These are phyloP conservation scores for Habroteleia sp. DNA, from an alignment of 2,888 invertebrate genomes.

Conservation along the genomic window DNA sequence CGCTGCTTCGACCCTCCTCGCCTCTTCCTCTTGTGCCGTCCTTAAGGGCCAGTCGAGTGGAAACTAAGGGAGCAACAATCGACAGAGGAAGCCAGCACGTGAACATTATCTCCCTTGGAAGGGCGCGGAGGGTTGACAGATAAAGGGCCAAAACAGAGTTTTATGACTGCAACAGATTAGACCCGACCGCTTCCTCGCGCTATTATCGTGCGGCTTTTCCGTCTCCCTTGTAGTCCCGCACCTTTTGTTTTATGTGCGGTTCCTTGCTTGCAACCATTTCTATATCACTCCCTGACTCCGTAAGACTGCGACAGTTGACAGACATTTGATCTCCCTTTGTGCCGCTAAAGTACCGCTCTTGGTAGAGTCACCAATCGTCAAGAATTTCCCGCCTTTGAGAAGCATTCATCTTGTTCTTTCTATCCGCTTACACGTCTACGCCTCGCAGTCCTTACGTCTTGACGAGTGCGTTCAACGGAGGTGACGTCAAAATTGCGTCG, in stretches of 20 bases:
- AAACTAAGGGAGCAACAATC: constrained; percentile 62
- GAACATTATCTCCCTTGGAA: constrained; percentile 48
- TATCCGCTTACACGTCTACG: constrained; percentile 3
- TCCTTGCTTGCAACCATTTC: constrained; percentile 41
- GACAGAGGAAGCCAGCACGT: constrained; percentile 60
- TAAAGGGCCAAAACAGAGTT: constrained; percentile 76
- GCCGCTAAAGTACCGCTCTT: constrained; percentile 64
- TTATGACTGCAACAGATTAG: constrained; percentile 80
- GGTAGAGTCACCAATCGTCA: constrained; percentile 61
- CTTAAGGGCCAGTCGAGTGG: constrained; percentile 67
- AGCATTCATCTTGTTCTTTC: constrained; percentile 14
- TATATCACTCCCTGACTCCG: constrained; percentile 52
- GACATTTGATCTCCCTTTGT: constrained; percentile 78
- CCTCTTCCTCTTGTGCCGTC: constrained; percentile 68
- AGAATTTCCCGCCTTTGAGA: constrained; percentile 29
- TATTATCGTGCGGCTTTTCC: constrained; percentile 64
- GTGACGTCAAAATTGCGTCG: too few species aligned
- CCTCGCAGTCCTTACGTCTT: too few species aligned
- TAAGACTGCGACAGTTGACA: constrained; percentile 77
- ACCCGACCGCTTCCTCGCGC: constrained; percentile 68
- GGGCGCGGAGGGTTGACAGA: constrained; percentile 40
- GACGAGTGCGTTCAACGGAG: too few species aligned
- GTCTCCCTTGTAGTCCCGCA: constrained; percentile 55
- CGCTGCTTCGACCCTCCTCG: constrained; percentile 64
- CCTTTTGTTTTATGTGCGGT: constrained; percentile 48